Conservation (phyloP, 2,888 invertebrate genomes). For the Morinoia aosen region DNA sequence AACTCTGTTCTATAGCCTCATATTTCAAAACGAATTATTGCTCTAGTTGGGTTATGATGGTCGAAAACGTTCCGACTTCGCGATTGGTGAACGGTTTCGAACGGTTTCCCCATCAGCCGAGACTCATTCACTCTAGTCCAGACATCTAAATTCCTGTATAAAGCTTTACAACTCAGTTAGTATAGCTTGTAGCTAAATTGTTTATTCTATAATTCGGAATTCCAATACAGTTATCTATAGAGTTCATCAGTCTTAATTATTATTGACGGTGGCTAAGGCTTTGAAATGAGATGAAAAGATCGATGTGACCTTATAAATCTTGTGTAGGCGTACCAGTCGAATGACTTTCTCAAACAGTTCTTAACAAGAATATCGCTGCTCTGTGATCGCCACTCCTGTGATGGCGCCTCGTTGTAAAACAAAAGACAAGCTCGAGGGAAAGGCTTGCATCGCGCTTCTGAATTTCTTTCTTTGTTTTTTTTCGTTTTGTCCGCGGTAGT, state of each 20-base stretch:
- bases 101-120: too few relatives aligned
- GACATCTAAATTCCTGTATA: neutral
- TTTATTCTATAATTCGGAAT: neutral
- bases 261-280: neutral
- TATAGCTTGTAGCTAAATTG: neutral
- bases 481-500: neutral
- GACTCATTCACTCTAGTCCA: neutral
- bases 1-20: too few relatives aligned
- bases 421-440: neutral
- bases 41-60: too few relatives aligned
- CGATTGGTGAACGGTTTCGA: too few relatives aligned
- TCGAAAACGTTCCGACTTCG: too few relatives aligned
- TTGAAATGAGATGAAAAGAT: neutral
- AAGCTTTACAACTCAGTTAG: neutral
- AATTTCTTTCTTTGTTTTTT: neutral
- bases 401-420: neutral
- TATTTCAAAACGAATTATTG: too few relatives aligned
- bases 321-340: too few relatives aligned
- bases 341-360: too few relatives aligned
- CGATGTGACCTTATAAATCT: neutral
- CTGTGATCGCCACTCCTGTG: neutral
- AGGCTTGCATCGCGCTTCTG: neutral
- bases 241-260: neutral
- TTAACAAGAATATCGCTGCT: too few relatives aligned
- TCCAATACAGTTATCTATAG: neutral